Base-by-base conservation (phyloP, 2,113 vertebrate species). In the Acrocephalus kingi region DNA sequence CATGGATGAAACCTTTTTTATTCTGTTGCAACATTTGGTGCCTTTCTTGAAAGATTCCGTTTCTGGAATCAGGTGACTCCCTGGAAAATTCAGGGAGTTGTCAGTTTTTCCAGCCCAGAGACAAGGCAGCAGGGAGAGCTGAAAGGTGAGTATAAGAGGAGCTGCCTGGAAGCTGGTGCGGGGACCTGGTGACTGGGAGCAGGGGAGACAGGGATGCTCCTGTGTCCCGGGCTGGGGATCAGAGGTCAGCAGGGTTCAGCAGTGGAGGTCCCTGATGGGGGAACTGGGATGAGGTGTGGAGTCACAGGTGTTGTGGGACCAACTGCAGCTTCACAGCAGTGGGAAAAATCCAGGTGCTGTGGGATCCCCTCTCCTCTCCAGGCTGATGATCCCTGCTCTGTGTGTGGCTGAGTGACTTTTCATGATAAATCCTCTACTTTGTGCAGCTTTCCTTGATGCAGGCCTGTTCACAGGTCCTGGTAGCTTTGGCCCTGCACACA, bases 251-350 rank as follows among this genome's bases (percentile, higher is more conserved):
- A 49, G 68, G 25, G n/a, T 19, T 31, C 8, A 5, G 59, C 39
- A 56, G 35, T 2, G 9, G 20, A 63, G 18, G 27, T 16, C 35
- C 19, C 49, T 31, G 61, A 5, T 1, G 0, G 7, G 14, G 56
- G 10, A 82, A 12, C 43, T 90, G 89, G 78, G 78, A 23, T 1
- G 4, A 11, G 49, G 1, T 20, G 1, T 30, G 68, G 45, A 55
- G 55, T 58, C 94, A 22, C 1, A 5, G 49, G 22, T 6, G 1
- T 2, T 58, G 31, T 74, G 74, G 28, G 18, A 46, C 48, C 1
- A 1, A 7, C 27, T 64, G 46, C 31, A n/a, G 30, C 71, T 72
- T 48, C 67, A 15, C 30, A 43, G 7, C 0, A 18, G 7, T 11
- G 46, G 39, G 33, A 6, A 76, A 72, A 86, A 52, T n/a, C 12